These are phyloP conservation scores for Troides helena DNA, from an alignment of 2,888 invertebrate species.

Conservation along the genomic window DNA sequence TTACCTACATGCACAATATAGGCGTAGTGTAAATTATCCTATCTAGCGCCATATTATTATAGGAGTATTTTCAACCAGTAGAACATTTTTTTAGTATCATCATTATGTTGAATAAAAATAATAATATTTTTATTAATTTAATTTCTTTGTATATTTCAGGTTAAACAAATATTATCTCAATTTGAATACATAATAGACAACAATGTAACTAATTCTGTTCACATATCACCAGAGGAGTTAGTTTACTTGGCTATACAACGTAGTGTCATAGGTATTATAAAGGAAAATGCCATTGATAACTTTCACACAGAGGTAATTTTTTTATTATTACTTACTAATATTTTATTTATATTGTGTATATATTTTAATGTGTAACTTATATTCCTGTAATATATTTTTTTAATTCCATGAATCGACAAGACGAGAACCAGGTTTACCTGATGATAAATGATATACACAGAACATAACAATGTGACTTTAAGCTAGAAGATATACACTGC, in stretches of 20 bases:
- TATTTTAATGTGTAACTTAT: not conserved
- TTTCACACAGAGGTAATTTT: slow-evolving; percentile 58
- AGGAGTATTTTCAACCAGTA: too few relatives aligned
- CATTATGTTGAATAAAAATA: too few relatives aligned
- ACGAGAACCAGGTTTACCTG: too few relatives aligned
- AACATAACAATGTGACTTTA: too few relatives aligned
- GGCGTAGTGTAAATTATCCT: too few relatives aligned
- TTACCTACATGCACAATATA: too few relatives aligned
- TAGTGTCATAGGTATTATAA: slow-evolving; percentile 54
- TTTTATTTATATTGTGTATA: not conserved
- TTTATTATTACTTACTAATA: not conserved
- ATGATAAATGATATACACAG: too few relatives aligned
- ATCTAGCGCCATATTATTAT: too few relatives aligned
- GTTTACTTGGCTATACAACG: slow-evolving; percentile 58
- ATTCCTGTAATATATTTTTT: not conserved
- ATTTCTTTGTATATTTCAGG: slow-evolving; percentile 44
- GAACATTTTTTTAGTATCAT: too few relatives aligned
- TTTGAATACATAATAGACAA: slow-evolving; percentile 60
- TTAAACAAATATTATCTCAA: slow-evolving; percentile 64
- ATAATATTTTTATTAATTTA: not conserved
- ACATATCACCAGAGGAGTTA: slow-evolving; percentile 57
- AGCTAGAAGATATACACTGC: too few relatives aligned
- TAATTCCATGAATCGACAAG: too few relatives aligned
- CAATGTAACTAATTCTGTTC: slow-evolving; percentile 36
- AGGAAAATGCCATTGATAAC: slow-evolving; percentile 51